A percentile compares a stretch with the other conserved stretches of the same genome.
Conservation (phyloP, 2,797 vertebrate species). For the Percopsis omiscomaycus region DNA sequence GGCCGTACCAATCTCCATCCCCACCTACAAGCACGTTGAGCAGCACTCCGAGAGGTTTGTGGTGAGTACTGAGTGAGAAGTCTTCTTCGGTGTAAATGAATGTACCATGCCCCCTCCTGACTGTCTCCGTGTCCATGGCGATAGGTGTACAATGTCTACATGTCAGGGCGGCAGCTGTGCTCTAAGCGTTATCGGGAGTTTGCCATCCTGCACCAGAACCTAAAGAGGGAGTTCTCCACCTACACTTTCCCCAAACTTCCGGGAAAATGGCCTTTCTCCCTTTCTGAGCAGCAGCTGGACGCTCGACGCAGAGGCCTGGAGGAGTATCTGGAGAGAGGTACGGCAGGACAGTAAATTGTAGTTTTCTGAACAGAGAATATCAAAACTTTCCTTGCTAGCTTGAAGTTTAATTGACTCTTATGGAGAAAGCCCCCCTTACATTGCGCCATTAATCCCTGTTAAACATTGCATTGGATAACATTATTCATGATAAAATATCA, state of each 20-base stretch:
- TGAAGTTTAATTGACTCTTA: no score
- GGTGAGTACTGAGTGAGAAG: conserved; percentile 75
- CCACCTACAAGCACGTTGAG: conserved; percentile 96
- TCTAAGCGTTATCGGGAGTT: conserved; percentile 96
- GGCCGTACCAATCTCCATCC: conserved; percentile 94
- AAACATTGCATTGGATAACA: no score
- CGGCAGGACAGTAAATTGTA: conserved; percentile 1
- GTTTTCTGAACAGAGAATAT: conserved; percentile 3
- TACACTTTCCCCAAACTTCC: conserved; percentile 94
- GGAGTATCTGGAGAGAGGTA: conserved; percentile 86
- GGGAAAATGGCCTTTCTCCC: conserved; percentile 95
- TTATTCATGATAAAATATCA: no score
- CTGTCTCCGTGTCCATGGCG: conserved; percentile 1
- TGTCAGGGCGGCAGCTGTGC: conserved; percentile 93
- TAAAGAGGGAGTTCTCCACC: conserved; percentile 92
- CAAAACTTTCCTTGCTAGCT: no score
- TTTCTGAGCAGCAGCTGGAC: conserved; percentile 95
- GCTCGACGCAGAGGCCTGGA: conserved; percentile 90
- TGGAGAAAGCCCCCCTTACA: no score
- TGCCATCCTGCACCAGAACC: conserved; percentile 92
- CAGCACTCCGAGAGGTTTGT: conserved; percentile 95
- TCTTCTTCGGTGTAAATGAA: no score
- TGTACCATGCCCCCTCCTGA: not conserved
- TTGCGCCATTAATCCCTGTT: no score
- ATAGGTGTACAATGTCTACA: conserved; percentile 95